Percentiles rank a stretch among this genome's conserved stretches.
phyloP scores from a whole-genome alignment of 2,888 invertebrate species.

The Bellardia bayeri region DNA sequence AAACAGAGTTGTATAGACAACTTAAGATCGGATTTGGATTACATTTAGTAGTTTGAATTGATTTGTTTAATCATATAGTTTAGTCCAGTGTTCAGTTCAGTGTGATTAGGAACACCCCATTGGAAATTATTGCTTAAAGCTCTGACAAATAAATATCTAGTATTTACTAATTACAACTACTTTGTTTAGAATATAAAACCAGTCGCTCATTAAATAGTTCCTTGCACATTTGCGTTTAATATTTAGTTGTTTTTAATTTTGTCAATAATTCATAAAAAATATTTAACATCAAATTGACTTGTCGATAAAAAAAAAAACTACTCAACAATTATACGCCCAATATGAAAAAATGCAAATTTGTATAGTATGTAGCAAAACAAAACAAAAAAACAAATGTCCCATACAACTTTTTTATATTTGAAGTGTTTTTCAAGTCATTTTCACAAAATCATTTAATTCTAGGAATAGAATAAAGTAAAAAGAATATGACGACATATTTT shows the following conservation, averaged over 20 bases:
- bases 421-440: not conserved
- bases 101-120: too few relatives aligned
- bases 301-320: not conserved
- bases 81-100: too few relatives aligned
- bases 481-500: too few relatives aligned
- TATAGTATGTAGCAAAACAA: not conserved
- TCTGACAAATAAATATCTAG: not conserved
- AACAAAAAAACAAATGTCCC: not conserved
- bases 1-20: too few relatives aligned
- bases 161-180: conserved; percentile 4
- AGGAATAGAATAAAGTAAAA: too few relatives aligned
- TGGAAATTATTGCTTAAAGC: not conserved
- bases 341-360: not conserved
- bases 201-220: not conserved
- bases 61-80: too few relatives aligned
- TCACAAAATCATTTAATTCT: too few relatives aligned
- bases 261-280: conserved; percentile 6
- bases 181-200: not conserved
- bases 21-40: too few relatives aligned
- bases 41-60: too few relatives aligned
- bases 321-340: not conserved
- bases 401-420: not conserved
- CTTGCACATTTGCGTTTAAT: not conserved
- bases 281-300: not conserved
- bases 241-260: not conserved